Percentiles rank a stretch among this genome's conserved stretches.
Evolutionary conservation across 2,113 vertebrate genomes (phyloP).

Genomic region (Pangasianodon gigas): DNA sequence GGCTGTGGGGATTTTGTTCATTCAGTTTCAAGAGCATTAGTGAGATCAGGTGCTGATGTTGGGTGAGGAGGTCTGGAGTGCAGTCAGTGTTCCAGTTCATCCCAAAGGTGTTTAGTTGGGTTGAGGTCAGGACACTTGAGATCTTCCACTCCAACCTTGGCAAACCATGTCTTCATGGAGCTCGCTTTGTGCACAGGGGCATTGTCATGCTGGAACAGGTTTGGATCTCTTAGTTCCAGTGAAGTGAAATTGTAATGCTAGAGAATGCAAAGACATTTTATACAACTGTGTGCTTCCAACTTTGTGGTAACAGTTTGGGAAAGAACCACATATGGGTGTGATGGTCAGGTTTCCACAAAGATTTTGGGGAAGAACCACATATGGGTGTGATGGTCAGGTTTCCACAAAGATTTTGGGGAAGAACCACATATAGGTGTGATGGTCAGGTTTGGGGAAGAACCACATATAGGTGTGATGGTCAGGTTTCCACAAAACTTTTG

Average conservation of each 20-base stretch:
- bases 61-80: background rate
- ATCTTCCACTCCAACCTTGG: no score
- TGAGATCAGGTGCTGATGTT: background rate
- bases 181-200: background rate
- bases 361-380: background rate
- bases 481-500: background rate
- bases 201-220: no score
- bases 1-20: background rate
- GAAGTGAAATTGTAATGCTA: no score
- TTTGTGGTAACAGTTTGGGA: background rate
- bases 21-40: background rate
- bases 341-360: background rate
- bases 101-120: background rate
- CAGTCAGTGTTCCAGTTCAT: background rate
- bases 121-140: background rate
- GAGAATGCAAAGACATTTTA: background rate
- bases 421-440: background rate
- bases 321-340: background rate
- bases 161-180: no score
- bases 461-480: no score
- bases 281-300: background rate
- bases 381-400: no score
- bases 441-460: background rate
- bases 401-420: background rate
- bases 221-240: no score